Evolutionary conservation across 2,888 invertebrate genomes (phyloP).

Genomic region (Caenorhabditis doughertyi): DNA sequence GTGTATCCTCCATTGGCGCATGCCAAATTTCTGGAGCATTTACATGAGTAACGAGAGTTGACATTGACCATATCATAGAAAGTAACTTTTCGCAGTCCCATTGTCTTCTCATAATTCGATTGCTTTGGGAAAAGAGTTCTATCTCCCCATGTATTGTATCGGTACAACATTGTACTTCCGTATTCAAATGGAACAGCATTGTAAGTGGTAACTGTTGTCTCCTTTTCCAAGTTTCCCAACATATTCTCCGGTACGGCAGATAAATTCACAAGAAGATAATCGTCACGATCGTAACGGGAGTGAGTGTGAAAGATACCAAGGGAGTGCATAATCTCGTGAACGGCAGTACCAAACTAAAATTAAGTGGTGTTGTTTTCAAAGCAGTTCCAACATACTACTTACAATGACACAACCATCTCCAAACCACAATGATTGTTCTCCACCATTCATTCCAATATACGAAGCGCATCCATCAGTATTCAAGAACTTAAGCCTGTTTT

Average conservation of each 20-base stretch:
- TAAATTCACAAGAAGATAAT: conserved; percentile 66
- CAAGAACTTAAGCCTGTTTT: conserved; percentile 24
- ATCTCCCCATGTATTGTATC: conserved; percentile 42
- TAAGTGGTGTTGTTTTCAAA: neutral
- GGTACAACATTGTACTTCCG: conserved; percentile 45
- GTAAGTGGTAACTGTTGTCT: conserved; percentile 1
- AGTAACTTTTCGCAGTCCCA: conserved; percentile 23
- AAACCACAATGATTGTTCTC: conserved; percentile 51
- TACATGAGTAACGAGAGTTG: conserved; percentile 23
- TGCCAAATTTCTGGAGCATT: neutral
- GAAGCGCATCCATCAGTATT: conserved; percentile 49
- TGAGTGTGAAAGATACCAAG: conserved; percentile 81
- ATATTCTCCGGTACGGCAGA: conserved; percentile 57
- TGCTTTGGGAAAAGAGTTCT: conserved; percentile 28
- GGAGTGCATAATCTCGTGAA: conserved; percentile 81
- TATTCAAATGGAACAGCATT: conserved; percentile 49
- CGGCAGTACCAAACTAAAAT: conserved; percentile 78
- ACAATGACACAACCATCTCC: conserved; percentile 52
- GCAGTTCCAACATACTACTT: neutral
- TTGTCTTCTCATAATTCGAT: conserved; percentile 17
- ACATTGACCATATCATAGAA: conserved; percentile 40
- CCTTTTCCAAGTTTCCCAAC: conserved; percentile 31
- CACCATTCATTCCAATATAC: conserved; percentile 60
- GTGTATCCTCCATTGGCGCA: conserved; percentile 46
- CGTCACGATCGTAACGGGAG: conserved; percentile 75